Base-by-base conservation (phyloP, 2,888 invertebrate genomes). In the Lithophane semibrunnea region DNA sequence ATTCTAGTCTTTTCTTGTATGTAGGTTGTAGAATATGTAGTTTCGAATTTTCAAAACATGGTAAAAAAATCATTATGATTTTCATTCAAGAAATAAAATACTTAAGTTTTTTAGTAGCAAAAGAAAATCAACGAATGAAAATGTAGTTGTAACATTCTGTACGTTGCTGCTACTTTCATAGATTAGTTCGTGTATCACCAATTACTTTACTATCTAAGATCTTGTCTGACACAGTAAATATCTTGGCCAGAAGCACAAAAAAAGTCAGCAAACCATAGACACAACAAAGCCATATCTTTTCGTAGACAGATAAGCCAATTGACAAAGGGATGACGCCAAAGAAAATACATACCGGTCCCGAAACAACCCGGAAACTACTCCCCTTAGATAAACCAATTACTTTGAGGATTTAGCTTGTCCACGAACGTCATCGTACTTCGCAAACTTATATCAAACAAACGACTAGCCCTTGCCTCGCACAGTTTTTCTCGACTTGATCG, bases 311-410 rank as follows among this genome's bases (percentile, higher is more conserved):
- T 69, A 82, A 67, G 66, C 16, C 61, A 42, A 65, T 65, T 64
- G 70, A 76, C 60, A 77, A 77, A 65, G 49, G 64, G n/a, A 69
- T 49, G 56, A 49, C 47, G 24, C 16, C 9, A 67, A 65, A 73
- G n/a, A 79, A 70, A 73, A 72, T 73, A 52, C 8, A 63, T 73
- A n/a, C 56, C 29, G 42, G 60, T 56, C 37, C 74, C 37, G 47
- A 56, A 44, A 29, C 64, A 44, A 9, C 54, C 56, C 65, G 29
- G 44, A 72, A 77, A 79, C 79, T 77, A 82, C 65, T 73, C 52
- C 63, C 64, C 66, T 61, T 61, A 64, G 78, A 73, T 77, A 79
- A 78, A 83, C 69, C 84, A 79, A 86, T 86, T 83, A 83, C 77
- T 83, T 67, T 64, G 44, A 74, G 75, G 80, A 80, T 85, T 85